Evolutionary conservation across 1,140 invertebrate genomes (phyloP).

Genomic region (Panagrolaimus sp.): DNA sequence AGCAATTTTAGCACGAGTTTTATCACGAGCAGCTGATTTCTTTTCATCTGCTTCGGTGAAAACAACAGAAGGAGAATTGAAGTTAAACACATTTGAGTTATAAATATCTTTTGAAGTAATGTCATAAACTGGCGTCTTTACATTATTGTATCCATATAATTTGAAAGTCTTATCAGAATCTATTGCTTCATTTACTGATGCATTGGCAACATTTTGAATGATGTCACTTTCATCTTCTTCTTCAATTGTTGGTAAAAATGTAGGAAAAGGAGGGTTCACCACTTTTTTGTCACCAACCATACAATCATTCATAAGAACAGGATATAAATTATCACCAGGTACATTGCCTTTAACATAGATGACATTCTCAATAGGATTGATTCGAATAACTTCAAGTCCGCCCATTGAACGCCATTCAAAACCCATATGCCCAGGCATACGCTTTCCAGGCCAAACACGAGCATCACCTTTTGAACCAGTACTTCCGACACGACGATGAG

Average conservation of each 20-base stretch:
- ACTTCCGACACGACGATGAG: conserved; percentile 81
- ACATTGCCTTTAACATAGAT: conserved; percentile 55
- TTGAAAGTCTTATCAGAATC: too few species aligned
- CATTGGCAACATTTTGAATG: conserved; percentile 1
- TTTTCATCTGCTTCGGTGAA: conserved; percentile 50
- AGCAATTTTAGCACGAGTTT: conserved; percentile 49
- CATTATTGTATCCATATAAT: too few species aligned
- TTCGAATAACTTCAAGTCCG: conserved; percentile 66
- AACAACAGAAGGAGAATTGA: conserved; percentile 48
- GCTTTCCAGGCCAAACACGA: conserved; percentile 85
- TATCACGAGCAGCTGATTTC: conserved; percentile 42
- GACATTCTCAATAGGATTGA: conserved; percentile 50
- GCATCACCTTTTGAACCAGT: conserved; percentile 73
- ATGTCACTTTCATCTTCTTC: conserved; percentile 26
- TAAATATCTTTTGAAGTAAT: conserved; percentile 42
- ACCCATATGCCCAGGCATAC: conserved; percentile 96
- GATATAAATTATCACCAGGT: conserved; percentile 50
- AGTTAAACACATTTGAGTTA: conserved; percentile 43
- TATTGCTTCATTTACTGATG: not conserved
- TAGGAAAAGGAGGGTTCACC: conserved; percentile 49
- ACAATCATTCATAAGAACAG: conserved; percentile 49
- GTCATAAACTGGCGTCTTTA: not conserved
- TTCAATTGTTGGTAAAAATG: conserved; percentile 38
- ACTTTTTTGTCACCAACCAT: conserved; percentile 34
- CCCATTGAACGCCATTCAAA: conserved; percentile 67